Base-by-base conservation (phyloP, 2,113 vertebrate species). In the Gobius niger region DNA sequence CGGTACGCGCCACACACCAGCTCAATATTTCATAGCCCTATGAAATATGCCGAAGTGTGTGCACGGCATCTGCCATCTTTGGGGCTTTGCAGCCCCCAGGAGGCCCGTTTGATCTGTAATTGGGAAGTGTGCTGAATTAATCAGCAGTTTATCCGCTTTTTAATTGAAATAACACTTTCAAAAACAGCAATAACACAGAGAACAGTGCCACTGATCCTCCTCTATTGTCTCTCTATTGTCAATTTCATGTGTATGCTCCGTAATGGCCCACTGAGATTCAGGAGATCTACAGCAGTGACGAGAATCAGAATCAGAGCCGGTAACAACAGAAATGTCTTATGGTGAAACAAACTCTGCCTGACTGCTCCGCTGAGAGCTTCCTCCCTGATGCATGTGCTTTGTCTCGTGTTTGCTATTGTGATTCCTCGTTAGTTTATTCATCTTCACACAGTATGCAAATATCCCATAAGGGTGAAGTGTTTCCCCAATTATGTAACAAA, bases 81-180 rank as follows among this genome's bases (percentile, higher is more conserved):
- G 78, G 87, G 95, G 95, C 94, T 94, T 94, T 90, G 76, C 71
- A 68, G 92, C 88, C 93, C 96, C 93, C 91, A 92, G 91, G 95
- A 96, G 96, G 93, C 93, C 91, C 90, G 95, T 96, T 97, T 95
- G 94, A 96, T 95, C 95, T 95, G 94, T 95, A 98, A 98, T 96
- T 95, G 95, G 94, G 94, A 92, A 94, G 94, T 95, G 96, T 95
- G 93, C 95, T 97, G 95, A 97, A 97, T 98, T 97, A 96, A 98
- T 97, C 95, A 97, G 94, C 94, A 95, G 93, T 97, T 96, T 97
- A 96, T 95, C 93, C 93, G 92, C 82, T 87, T 92, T 96, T 94
- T 95, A 94, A 95, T 92, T 95, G 94, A 96, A 96, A 95, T 93
- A 95, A 94, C 53, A 80, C 89, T 93, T 94, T 93, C 87, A 83